phyloP scores from a whole-genome alignment of 2,113 vertebrate species.

The Pterocles orientalis region DNA sequence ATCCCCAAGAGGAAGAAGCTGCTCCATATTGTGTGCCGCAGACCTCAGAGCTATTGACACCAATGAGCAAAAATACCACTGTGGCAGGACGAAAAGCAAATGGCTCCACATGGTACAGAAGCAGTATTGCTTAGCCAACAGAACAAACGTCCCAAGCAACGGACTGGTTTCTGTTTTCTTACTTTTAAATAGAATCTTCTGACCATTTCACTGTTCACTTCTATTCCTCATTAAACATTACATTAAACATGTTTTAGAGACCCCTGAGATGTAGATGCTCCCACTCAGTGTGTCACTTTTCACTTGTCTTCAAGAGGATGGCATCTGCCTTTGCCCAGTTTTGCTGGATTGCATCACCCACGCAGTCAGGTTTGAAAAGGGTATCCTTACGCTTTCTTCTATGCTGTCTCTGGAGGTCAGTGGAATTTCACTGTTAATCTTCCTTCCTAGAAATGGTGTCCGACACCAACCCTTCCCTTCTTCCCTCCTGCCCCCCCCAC shows the following conservation, averaged over 20 bases:
- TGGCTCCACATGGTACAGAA: fast-evolving
- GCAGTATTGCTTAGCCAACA: background rate
- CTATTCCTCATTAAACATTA: background rate
- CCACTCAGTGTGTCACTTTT: background rate
- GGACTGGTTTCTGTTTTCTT: background rate
- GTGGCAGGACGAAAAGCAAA: background rate
- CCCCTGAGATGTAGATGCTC: background rate
- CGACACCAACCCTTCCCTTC: background rate
- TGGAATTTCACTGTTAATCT: background rate
- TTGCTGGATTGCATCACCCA: background rate
- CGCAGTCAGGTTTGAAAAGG: background rate
- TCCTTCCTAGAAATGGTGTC: background rate
- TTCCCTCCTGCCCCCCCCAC: no score
- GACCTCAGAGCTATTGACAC: background rate
- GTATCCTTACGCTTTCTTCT: background rate
- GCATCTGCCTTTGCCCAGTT: background rate
- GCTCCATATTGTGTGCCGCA: background rate
- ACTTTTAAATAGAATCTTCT: background rate
- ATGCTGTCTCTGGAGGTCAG: background rate
- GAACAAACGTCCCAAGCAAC: background rate
- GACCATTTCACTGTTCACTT: background rate
- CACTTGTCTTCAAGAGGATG: background rate
- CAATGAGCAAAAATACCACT: background rate
- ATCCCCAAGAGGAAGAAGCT: background rate
- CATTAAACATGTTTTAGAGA: background rate